Base-by-base conservation (phyloP, 2,888 invertebrate species). In the Iselma pallidipennis region DNA sequence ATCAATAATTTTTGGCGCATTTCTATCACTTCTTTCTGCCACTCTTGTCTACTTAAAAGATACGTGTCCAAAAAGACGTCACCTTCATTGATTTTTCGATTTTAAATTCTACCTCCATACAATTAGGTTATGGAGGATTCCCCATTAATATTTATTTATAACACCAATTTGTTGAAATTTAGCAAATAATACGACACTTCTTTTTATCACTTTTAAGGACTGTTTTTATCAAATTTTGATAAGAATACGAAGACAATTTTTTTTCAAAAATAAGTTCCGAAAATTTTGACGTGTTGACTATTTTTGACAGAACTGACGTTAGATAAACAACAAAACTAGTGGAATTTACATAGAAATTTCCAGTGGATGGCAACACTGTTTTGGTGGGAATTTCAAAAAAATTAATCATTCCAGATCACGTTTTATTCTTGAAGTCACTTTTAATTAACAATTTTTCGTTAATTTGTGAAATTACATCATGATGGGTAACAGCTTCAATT, bases 401-500 rank as follows among this genome's bases (percentile, higher is more conserved):
- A n/a, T n/a, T n/a, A n/a, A n/a, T n/a, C n/a, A n/a, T n/a, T n/a
- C n/a, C n/a, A n/a, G n/a, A n/a, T n/a, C n/a, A n/a, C n/a, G n/a
- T 55, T 63, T 23, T 51, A 25, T 59, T 68, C 57, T 74, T 59
- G 1, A 23, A 45, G 2, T 9, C 12, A 4, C 6, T 19, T 42
- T 23, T 19, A 12, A 10, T 2, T 25, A 76, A 66, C 49, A 82
- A 63, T 68, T 82, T 77, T 62, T 80, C 71, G 52, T 78, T 74
- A 29, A 83, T 80, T 71, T 82, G 73, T 62, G 78, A 82, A 69
- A 91, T 84, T 49, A 89, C 85, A 67, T 85, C 84, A 51, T 84
- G 85, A 72, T 89, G 85, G 74, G 89, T 88, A 69, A 90, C 84
- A 26, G 89, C 84, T 77, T 90, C 87, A 25, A 91, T 84, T 33